Conservation (phyloP, 2,888 invertebrate genomes). For the Esperia sulphurella region DNA sequence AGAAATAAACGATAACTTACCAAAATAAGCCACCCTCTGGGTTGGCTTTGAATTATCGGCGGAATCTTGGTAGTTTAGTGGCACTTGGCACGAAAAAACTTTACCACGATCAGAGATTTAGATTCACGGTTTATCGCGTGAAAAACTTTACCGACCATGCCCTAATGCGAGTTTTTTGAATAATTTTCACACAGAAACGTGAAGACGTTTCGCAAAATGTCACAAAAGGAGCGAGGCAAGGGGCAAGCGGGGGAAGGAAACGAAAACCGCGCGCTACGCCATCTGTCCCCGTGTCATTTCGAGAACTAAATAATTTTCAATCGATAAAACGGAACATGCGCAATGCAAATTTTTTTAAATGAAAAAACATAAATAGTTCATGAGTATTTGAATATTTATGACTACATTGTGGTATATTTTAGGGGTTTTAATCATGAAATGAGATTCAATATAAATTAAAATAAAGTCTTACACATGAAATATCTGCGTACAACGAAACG, state of each 20-base stretch:
- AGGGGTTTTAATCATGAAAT: background rate
- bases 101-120: slow-evolving; percentile 67
- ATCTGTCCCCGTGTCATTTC: slow-evolving; percentile 35
- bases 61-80: slow-evolving; percentile 88
- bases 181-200: slow-evolving; percentile 57
- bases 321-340: slow-evolving; percentile 57
- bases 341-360: slow-evolving; percentile 17
- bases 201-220: slow-evolving; percentile 63
- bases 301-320: slow-evolving; percentile 24
- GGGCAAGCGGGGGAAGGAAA: slow-evolving; percentile 28
- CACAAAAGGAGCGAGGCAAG: slow-evolving; percentile 57
- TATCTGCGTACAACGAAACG: too few relatives aligned
- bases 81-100: slow-evolving; percentile 78
- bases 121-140: slow-evolving; percentile 60
- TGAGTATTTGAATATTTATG: too few relatives aligned
- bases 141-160: slow-evolving; percentile 73
- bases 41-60: slow-evolving; percentile 88
- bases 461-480: too few relatives aligned
- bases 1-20: slow-evolving; percentile 59
- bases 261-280: slow-evolving; percentile 35
- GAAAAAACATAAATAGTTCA: too few relatives aligned
- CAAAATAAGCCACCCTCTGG: slow-evolving; percentile 89
- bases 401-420: too few relatives aligned
- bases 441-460: background rate
- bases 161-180: slow-evolving; percentile 58